These are phyloP conservation scores for Semibalanus balanoides DNA, from an alignment of 1,140 invertebrate genomes.

Conservation along the genomic window DNA sequence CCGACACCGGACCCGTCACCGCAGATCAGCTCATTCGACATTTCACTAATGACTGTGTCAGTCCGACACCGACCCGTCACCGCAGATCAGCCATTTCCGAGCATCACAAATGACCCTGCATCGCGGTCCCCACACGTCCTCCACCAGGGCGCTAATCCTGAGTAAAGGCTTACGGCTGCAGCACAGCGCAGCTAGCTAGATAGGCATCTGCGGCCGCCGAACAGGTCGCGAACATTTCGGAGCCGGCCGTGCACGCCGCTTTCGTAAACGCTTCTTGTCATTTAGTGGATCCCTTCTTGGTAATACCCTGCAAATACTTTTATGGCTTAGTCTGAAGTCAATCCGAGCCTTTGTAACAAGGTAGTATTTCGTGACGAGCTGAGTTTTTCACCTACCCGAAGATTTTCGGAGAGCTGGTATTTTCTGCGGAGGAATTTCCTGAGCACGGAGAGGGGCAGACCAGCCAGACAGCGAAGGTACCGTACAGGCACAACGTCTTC, in stretches of 20 bases:
- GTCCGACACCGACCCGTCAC: too few relatives aligned
- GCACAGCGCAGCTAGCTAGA: background rate
- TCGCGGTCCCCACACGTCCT: background rate
- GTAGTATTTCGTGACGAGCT: too few relatives aligned
- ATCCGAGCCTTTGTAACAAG: too few relatives aligned
- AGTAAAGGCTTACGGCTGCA: background rate
- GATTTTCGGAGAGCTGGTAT: background rate
- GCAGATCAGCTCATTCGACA: too few relatives aligned
- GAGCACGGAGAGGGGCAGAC: background rate
- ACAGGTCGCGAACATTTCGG: background rate
- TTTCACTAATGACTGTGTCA: too few relatives aligned
- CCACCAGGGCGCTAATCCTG: background rate
- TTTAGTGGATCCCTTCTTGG: too few relatives aligned
- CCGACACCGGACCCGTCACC: too few relatives aligned
- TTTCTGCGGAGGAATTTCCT: background rate
- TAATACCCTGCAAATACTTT: too few relatives aligned
- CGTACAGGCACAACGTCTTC: background rate
- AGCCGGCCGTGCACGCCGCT: background rate
- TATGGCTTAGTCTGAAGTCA: too few relatives aligned
- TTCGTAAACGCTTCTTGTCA: too few relatives aligned
- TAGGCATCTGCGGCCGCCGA: background rate
- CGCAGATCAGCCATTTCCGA: too few relatives aligned
- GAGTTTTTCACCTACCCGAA: background rate
- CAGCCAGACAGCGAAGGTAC: background rate
- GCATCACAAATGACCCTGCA: too few relatives aligned